Percentiles rank a stretch among this genome's conserved stretches.
Evolutionary conservation across 2,888 invertebrate species (phyloP).

Genomic region (Branchellion lobata): DNA sequence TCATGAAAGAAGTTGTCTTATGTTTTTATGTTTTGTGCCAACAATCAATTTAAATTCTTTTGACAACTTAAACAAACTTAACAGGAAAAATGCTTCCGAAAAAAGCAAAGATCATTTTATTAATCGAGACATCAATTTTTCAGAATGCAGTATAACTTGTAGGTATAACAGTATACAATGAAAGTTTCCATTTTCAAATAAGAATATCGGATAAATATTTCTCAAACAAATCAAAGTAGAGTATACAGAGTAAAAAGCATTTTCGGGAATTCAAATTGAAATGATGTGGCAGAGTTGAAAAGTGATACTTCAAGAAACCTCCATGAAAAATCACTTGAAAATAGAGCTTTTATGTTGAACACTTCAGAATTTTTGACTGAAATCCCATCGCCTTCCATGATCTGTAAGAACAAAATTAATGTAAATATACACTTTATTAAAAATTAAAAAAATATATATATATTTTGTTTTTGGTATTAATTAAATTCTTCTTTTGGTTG

Average conservation of each 20-base stretch:
- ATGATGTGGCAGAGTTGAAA: conserved; percentile 1
- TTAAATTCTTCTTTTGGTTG: too few relatives aligned
- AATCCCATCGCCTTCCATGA: neutral
- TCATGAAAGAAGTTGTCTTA: too few relatives aligned
- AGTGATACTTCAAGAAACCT: neutral
- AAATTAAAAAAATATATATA: too few relatives aligned
- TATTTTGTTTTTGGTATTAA: too few relatives aligned
- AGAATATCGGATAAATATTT: too few relatives aligned
- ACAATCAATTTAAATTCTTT: too few relatives aligned
- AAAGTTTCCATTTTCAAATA: too few relatives aligned
- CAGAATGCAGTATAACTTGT: neutral
- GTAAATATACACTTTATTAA: neutral
- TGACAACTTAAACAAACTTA: too few relatives aligned
- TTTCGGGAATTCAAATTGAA: neutral
- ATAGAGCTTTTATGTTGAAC: too few relatives aligned
- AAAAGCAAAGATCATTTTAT: conserved; percentile 13
- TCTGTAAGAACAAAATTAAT: neutral
- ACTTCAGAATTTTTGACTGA: too few relatives aligned
- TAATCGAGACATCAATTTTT: conserved; percentile 14
- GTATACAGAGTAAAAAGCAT: neutral
- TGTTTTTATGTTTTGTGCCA: too few relatives aligned
- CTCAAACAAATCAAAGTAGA: neutral
- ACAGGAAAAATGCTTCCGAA: neutral
- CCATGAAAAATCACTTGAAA: neutral
- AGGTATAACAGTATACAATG: too few relatives aligned